phyloP scores from a whole-genome alignment of 2,113 vertebrate genomes.

The Strix uralensis region DNA sequence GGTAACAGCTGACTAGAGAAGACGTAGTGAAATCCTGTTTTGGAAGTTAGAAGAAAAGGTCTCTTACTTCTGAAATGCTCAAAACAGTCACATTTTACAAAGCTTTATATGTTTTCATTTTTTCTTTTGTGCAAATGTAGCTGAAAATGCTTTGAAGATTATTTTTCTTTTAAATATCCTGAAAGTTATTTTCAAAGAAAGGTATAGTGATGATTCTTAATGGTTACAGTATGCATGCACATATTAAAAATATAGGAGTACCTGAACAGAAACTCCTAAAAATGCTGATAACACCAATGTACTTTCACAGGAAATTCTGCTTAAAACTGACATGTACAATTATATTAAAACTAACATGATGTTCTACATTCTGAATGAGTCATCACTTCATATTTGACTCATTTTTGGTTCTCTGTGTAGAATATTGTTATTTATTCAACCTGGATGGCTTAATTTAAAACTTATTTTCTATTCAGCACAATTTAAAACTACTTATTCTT shows the following conservation, averaged over 20 bases:
- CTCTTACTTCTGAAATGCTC: not conserved
- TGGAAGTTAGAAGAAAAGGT: not conserved
- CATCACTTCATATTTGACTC: not conserved
- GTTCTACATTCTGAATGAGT: not conserved
- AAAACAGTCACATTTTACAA: not conserved
- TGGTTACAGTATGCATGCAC: not conserved
- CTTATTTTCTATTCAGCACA: not conserved
- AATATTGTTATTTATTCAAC: not conserved
- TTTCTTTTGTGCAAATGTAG: not conserved
- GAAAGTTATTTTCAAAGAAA: not conserved
- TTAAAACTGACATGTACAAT: not conserved
- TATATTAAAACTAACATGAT: not conserved
- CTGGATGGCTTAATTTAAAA: not conserved
- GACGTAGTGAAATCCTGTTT: not conserved
- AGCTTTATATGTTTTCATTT: not conserved
- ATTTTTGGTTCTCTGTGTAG: not conserved
- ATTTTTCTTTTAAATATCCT: not conserved
- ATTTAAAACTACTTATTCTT: not conserved
- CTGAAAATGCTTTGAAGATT: not conserved
- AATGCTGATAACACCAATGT: not conserved
- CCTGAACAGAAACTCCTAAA: not conserved
- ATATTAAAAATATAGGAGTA: not conserved
- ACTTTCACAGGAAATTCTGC: not conserved
- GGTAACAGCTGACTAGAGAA: not conserved
- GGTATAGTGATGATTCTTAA: not conserved